phyloP scores from a whole-genome alignment of 2,797 vertebrate genomes.

The Ciconia nigra region DNA sequence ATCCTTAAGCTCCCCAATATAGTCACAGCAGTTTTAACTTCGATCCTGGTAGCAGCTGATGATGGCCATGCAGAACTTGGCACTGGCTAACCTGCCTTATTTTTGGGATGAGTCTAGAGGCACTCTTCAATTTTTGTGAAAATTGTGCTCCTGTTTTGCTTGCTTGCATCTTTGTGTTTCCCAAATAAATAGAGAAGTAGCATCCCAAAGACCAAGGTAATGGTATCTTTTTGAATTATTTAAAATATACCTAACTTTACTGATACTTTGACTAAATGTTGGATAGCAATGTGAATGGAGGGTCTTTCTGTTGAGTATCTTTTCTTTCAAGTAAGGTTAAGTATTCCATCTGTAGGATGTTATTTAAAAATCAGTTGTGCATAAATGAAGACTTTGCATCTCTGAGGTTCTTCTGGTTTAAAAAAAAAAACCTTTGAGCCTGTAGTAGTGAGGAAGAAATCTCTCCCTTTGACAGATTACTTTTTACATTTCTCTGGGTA shows the following conservation, averaged over 20 bases:
- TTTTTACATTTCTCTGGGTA: neutral
- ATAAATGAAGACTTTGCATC: neutral
- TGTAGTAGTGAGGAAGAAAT: neutral
- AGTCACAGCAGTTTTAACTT: neutral
- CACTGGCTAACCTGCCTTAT: neutral
- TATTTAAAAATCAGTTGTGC: conserved; percentile 1
- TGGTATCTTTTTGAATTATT: conserved; percentile 31
- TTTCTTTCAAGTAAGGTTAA: conserved; percentile 9
- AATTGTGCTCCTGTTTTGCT: neutral
- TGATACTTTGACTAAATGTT: neutral
- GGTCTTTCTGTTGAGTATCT: neutral
- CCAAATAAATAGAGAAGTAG: neutral
- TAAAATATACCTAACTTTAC: conserved; percentile 12
- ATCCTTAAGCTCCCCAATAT: neutral
- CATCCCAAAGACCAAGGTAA: neutral
- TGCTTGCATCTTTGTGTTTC: neutral
- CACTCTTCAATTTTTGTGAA: neutral
- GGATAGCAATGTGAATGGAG: neutral
- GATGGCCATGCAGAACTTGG: neutral
- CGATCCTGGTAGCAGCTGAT: neutral
- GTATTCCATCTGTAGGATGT: neutral
- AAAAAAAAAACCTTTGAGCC: neutral
- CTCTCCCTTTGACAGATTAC: neutral
- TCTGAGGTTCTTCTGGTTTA: neutral
- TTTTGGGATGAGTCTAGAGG: neutral